A percentile compares a stretch with the other conserved stretches of the same genome.
Conservation (phyloP, 2,797 vertebrate genomes). For the Anabas testudineus region DNA sequence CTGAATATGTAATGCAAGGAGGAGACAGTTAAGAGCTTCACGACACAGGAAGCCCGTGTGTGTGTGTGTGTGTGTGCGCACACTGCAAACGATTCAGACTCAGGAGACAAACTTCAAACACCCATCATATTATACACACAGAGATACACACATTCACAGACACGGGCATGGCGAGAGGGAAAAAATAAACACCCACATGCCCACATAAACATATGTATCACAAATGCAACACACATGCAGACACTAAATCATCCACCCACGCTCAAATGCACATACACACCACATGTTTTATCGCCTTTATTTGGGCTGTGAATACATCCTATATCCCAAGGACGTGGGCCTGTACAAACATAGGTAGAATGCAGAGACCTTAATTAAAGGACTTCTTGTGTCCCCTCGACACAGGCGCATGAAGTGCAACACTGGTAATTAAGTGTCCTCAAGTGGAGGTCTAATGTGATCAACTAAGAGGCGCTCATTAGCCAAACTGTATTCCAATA, state of each 20-base stretch:
- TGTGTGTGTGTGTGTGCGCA: slow-evolving; percentile 40
- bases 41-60: slow-evolving; percentile 64
- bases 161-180: slow-evolving; percentile 23
- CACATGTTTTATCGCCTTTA: slow-evolving; percentile 35
- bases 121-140: slow-evolving; percentile 57
- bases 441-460: slow-evolving; percentile 85
- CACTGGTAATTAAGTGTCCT: slow-evolving; percentile 85
- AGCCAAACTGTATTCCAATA: slow-evolving; percentile 80
- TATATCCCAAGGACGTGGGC: slow-evolving; percentile 41
- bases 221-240: slow-evolving; percentile 42
- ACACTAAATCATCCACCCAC: slow-evolving; percentile 41
- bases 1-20: slow-evolving; percentile 78
- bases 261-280: slow-evolving; percentile 10
- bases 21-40: slow-evolving; percentile 68
- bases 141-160: slow-evolving; percentile 36
- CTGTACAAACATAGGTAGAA: slow-evolving; percentile 74
- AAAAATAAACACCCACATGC: slow-evolving; percentile 61
- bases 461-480: slow-evolving; percentile 85
- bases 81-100: slow-evolving; percentile 62
- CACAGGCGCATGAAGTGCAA: slow-evolving; percentile 68
- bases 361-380: slow-evolving; percentile 78
- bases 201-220: slow-evolving; percentile 60
- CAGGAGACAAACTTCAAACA: slow-evolving; percentile 76
- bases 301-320: slow-evolving; percentile 20
- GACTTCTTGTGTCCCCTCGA: slow-evolving; percentile 69